phyloP scores from a whole-genome alignment of 2,797 vertebrate species.

The Sparidentex hasta region DNA sequence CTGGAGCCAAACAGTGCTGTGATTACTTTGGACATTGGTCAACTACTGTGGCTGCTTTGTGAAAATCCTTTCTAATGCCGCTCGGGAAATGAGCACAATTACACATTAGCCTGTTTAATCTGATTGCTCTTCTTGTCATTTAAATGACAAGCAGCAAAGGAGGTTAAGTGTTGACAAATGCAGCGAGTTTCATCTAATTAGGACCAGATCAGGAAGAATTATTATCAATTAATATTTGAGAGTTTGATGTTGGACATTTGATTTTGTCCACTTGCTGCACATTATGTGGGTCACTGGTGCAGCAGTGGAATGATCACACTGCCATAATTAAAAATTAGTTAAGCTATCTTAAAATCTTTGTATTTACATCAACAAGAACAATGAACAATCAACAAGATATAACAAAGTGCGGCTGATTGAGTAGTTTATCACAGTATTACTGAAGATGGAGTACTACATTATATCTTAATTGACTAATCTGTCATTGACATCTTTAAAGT shows the following conservation, averaged over 20 bases:
- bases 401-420: not conserved
- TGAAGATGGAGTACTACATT: not conserved
- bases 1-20: slow-evolving; percentile 27
- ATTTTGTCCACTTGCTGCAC: not conserved
- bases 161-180: not conserved
- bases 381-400: too few relatives aligned
- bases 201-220: too few relatives aligned
- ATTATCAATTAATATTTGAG: too few relatives aligned
- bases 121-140: not conserved
- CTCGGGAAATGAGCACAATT: slow-evolving; percentile 5
- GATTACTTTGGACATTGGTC: slow-evolving; percentile 25
- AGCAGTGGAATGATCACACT: not conserved
- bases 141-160: not conserved
- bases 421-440: not conserved
- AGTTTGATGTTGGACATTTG: not conserved
- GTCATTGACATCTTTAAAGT: not conserved
- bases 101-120: slow-evolving; percentile 15
- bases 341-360: not conserved
- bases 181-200: not conserved
- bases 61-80: slow-evolving; percentile 34
- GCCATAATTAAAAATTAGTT: not conserved
- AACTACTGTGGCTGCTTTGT: slow-evolving; percentile 22
- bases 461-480: not conserved
- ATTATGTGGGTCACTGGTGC: not conserved
- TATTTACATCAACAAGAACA: not conserved